Percentiles rank a stretch among this genome's conserved stretches.
Conservation (phyloP, 2,113 vertebrate species). For the Melanostigma gelatinosum region DNA sequence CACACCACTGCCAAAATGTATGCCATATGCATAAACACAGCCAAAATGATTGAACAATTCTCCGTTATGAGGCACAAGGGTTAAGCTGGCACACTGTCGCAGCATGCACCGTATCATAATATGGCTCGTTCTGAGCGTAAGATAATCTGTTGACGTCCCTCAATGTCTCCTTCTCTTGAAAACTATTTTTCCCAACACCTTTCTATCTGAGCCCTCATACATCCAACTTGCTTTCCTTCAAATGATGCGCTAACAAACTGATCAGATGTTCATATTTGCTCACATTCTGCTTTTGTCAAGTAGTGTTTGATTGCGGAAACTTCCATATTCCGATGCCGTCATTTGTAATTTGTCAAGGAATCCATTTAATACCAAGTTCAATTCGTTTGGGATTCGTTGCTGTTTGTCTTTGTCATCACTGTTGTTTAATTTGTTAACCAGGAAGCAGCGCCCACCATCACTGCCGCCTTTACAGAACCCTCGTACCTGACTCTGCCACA, state of each 20-base stretch:
- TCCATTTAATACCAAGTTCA: conserved; percentile 30
- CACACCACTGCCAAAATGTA: neutral
- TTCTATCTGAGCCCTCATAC: neutral
- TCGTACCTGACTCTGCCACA: conserved; percentile 99
- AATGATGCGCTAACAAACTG: conserved; percentile 21
- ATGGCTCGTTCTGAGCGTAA: neutral
- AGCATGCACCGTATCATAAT: conserved; percentile 52
- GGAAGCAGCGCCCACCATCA: conserved; percentile 97
- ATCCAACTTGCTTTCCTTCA: neutral
- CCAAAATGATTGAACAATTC: neutral
- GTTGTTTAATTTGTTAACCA: conserved; percentile 77
- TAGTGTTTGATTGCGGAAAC: conserved; percentile 77
- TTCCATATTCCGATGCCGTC: conserved; percentile 73
- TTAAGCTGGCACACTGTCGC: conserved; percentile 60
- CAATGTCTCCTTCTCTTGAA: conserved; percentile 14
- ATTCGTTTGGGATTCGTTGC: conserved; percentile 67
- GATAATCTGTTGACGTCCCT: neutral
- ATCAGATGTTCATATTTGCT: conserved; percentile 11
- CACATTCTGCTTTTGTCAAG: conserved; percentile 62
- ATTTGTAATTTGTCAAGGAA: conserved; percentile 51
- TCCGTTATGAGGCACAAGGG: neutral
- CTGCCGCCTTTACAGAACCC: conserved; percentile 88
- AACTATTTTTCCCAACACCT: conserved; percentile 23
- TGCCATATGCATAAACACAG: neutral
- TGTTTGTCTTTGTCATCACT: conserved; percentile 65